phyloP scores from a whole-genome alignment of 2,113 vertebrate species.

The Limanda limanda region DNA sequence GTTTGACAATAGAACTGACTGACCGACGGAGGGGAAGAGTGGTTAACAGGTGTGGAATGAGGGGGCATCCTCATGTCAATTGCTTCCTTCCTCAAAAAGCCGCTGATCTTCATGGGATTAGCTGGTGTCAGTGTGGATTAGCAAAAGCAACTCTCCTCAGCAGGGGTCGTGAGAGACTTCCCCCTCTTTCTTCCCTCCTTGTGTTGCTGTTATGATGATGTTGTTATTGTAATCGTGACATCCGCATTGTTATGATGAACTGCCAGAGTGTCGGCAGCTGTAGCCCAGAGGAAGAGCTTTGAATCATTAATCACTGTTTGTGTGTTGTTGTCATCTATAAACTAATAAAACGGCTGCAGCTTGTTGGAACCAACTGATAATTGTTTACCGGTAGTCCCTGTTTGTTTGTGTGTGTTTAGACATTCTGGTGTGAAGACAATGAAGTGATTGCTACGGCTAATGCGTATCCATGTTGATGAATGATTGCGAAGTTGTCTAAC shows the following conservation, averaged over 20 bases:
- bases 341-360: conserved; percentile 9
- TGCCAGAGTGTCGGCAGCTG: neutral
- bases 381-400: neutral
- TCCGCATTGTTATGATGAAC: conserved; percentile 12
- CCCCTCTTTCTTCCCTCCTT: neutral
- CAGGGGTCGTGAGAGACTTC: conserved; percentile 40
- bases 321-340: conserved; percentile 15
- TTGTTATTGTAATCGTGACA: conserved; percentile 24
- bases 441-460: neutral
- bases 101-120: conserved; percentile 55
- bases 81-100: conserved; percentile 26
- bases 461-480: neutral
- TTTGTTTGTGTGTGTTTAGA: neutral
- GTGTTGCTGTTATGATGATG: neutral
- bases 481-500: neutral
- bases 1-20: neutral
- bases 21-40: conserved; percentile 2
- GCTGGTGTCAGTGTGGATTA: conserved; percentile 63
- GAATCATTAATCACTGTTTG: conserved; percentile 14
- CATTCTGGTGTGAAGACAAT: neutral
- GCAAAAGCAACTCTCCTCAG: conserved; percentile 39
- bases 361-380: conserved; percentile 4
- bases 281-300: conserved; percentile 14
- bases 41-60: neutral
- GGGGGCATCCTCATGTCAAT: conserved; percentile 29